phyloP scores from a whole-genome alignment of 2,888 invertebrate genomes.

The Melipona bicolor region DNA sequence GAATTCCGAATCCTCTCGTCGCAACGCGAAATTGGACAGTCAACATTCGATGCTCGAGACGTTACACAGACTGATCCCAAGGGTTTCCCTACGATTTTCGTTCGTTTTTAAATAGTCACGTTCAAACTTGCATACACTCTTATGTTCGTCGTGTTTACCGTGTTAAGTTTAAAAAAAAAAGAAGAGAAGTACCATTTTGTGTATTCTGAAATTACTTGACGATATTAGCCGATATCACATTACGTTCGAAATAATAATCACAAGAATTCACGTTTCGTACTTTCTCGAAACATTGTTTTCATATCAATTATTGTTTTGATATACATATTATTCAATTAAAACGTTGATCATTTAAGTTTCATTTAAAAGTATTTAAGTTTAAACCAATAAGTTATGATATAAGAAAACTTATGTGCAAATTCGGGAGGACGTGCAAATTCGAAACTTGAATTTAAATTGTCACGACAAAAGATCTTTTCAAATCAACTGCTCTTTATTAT shows the following conservation, averaged over 20 bases:
- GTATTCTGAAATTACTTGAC: neutral
- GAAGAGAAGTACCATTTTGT: neutral
- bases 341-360: too few species aligned
- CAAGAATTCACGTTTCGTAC: too few species aligned
- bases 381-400: neutral
- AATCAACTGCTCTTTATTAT: neutral
- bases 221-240: neutral
- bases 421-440: slow-evolving; percentile 7
- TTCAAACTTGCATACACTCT: neutral
- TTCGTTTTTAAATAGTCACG: neutral
- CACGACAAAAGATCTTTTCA: slow-evolving; percentile 11
- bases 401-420: neutral
- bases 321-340: too few species aligned
- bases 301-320: too few species aligned
- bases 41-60: neutral
- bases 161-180: neutral
- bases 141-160: neutral
- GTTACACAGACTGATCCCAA: slow-evolving; percentile 3
- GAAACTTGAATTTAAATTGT: neutral
- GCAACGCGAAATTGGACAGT: slow-evolving; percentile 26
- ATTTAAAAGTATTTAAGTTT: neutral
- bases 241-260: neutral
- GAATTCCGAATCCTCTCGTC: slow-evolving; percentile 2
- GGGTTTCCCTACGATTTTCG: slow-evolving; percentile 13
- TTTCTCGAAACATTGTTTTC: neutral